These are phyloP conservation scores for Drosophila sucinea DNA, from an alignment of 1,140 invertebrate species.

Conservation along the genomic window DNA sequence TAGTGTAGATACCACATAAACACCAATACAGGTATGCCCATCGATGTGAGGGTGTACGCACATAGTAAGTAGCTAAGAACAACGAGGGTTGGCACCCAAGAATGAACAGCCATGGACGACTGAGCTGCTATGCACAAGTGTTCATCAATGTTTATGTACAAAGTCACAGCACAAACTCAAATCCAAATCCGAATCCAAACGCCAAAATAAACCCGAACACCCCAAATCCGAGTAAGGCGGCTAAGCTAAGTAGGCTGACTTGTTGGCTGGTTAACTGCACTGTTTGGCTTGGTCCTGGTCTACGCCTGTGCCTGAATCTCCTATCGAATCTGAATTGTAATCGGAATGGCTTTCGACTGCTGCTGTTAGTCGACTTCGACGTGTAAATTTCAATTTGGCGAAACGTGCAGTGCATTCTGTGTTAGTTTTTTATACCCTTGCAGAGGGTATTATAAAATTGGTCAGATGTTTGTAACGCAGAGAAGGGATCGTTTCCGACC, in stretches of 20 bases:
- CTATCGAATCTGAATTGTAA: slow-evolving; percentile 7
- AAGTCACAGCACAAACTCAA: slow-evolving; percentile 19
- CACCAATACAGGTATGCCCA: background rate
- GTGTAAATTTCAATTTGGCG: slow-evolving; percentile 61
- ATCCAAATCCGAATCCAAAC: slow-evolving; percentile 18
- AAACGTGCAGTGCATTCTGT: slow-evolving; percentile 53
- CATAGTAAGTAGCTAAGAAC: background rate
- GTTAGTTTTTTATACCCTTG: slow-evolving; percentile 3
- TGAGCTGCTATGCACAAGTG: slow-evolving; percentile 19
- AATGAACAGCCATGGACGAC: background rate
- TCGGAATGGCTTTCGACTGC: slow-evolving; percentile 34
- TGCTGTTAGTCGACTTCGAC: slow-evolving; percentile 26
- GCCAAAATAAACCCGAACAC: slow-evolving; percentile 19
- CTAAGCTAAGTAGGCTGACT: slow-evolving; percentile 20
- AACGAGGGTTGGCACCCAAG: background rate
- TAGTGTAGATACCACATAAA: too few relatives aligned
- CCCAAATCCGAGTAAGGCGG: slow-evolving; percentile 8
- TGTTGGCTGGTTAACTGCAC: slow-evolving; percentile 2
- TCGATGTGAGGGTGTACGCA: background rate
- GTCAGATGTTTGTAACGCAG: too few relatives aligned
- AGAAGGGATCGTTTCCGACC: too few relatives aligned
- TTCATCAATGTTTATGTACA: slow-evolving; percentile 50
- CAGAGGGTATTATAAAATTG: too few relatives aligned
- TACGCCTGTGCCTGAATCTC: background rate
- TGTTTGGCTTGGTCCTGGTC: slow-evolving; percentile 18